Evolutionary conservation across 2,888 invertebrate genomes (phyloP).

Genomic region (Philonicus albiceps): DNA sequence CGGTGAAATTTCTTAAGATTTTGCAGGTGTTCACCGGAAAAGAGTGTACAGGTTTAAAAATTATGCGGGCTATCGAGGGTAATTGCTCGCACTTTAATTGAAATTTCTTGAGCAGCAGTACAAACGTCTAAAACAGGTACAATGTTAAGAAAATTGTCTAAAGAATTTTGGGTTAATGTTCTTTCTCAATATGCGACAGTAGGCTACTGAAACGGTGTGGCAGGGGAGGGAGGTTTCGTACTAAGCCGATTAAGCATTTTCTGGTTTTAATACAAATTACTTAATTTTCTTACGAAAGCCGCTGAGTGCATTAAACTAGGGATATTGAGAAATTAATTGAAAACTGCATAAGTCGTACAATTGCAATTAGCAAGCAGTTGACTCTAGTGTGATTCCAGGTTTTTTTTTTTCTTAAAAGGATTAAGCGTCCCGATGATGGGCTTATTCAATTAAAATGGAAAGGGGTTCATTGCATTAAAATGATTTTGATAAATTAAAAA

Average conservation of each 20-base stretch:
- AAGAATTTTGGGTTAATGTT: not conserved
- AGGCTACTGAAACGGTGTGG: too few species aligned
- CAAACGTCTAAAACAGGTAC: not conserved
- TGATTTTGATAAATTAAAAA: slow-evolving; percentile 16
- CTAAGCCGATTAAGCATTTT: too few species aligned
- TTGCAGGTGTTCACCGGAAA: slow-evolving; percentile 32
- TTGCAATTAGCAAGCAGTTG: not conserved
- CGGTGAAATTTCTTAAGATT: slow-evolving; percentile 9
- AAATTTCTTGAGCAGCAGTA: not conserved
- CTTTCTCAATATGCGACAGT: not conserved
- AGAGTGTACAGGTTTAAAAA: not conserved
- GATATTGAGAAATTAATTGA: not conserved
- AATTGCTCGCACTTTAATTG: not conserved
- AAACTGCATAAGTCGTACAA: not conserved
- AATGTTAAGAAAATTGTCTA: not conserved
- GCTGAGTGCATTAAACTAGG: not conserved
- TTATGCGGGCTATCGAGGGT: slow-evolving; percentile 2
- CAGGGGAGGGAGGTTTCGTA: too few species aligned
- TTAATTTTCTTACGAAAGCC: not conserved
- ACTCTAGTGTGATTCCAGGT: not conserved
- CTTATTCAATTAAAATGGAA: slow-evolving; percentile 8
- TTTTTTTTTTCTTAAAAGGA: not conserved
- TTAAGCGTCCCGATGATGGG: not conserved
- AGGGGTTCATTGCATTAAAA: not conserved
- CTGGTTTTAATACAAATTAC: not conserved